Evolutionary conservation across 2,113 vertebrate genomes (phyloP).

Genomic region (Casuarius casuarius): DNA sequence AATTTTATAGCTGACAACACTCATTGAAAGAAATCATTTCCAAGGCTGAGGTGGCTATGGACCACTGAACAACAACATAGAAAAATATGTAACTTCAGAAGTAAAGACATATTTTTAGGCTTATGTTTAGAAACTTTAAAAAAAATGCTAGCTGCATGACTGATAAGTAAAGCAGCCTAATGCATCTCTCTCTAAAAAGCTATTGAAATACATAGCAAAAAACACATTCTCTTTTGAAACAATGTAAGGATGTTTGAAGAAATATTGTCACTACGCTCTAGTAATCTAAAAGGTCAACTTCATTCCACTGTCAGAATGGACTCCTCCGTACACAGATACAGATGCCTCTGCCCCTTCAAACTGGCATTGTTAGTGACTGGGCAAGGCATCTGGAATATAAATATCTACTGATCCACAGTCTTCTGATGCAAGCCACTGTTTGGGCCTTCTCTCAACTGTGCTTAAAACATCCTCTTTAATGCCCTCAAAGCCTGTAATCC

Average conservation of each 20-base stretch:
- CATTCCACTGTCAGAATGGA: neutral
- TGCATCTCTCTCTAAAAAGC: neutral
- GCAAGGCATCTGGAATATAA: neutral
- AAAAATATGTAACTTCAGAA: neutral
- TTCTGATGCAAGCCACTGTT: neutral
- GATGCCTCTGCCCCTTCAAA: neutral
- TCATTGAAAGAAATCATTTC: neutral
- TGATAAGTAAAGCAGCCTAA: neutral
- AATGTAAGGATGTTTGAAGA: neutral
- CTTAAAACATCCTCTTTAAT: neutral
- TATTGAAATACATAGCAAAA: neutral
- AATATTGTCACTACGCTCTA: neutral
- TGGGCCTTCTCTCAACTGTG: neutral
- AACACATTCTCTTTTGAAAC: no score
- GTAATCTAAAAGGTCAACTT: neutral
- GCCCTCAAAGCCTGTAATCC: neutral
- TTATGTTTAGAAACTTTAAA: neutral
- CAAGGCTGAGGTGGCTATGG: neutral
- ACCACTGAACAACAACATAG: neutral
- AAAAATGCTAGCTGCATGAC: neutral
- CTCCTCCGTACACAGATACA: neutral
- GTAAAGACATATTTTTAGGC: neutral
- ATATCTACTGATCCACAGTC: neutral
- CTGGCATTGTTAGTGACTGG: neutral
- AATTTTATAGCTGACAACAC: conserved; percentile 4